Base-by-base conservation (phyloP, 2,113 vertebrate species). In the Brienomyrus brachyistius region DNA sequence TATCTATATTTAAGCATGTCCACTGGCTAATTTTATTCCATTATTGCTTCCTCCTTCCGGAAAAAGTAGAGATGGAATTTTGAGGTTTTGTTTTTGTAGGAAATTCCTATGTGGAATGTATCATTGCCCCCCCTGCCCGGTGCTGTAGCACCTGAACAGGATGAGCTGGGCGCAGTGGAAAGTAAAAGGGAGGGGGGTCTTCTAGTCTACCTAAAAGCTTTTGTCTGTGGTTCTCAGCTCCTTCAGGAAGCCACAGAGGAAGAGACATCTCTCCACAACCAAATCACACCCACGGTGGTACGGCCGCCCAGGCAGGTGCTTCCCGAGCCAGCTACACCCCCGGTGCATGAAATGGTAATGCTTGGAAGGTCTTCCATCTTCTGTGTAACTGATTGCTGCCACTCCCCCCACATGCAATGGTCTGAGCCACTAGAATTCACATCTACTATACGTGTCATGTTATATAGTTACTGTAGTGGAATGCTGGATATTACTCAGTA, bases 221-320 rank as follows among this genome's bases (percentile, higher is more conserved):
- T 52, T 40, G 10, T 31, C 17, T 85, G 27, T 2, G 80, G 54
- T 66, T 62, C 40, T 85, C 66, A 97, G 97, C 95, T 97, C 93
- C 93, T 97, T 9, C 96, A 97, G 91, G 97, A 97, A 95, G 96
- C 97, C 90, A 97, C 97, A 21, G 96, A 97, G 91, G 97, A 97
- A 91, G 97, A 97, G 92, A 97, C 96, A 10, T 95, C 97, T 10
- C 96, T 97, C 92, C 96, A 97, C 89, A 96, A 97, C 91, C 93
- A 85, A 88, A 97, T 97, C 74, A 97, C 97, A 96, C 97, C 97
- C 0, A 97, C 97, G 3, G 97, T 97, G 48, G 97, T 97, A 92
- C 95, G 95, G 89, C 97, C 97, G 88, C 94, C 95, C 3, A 97
- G 96, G 90, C 96, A 97, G 6, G 93, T 96, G 89, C 90, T 95